phyloP scores from a whole-genome alignment of 2,797 vertebrate species.

The Hypotaenidia okinawae region DNA sequence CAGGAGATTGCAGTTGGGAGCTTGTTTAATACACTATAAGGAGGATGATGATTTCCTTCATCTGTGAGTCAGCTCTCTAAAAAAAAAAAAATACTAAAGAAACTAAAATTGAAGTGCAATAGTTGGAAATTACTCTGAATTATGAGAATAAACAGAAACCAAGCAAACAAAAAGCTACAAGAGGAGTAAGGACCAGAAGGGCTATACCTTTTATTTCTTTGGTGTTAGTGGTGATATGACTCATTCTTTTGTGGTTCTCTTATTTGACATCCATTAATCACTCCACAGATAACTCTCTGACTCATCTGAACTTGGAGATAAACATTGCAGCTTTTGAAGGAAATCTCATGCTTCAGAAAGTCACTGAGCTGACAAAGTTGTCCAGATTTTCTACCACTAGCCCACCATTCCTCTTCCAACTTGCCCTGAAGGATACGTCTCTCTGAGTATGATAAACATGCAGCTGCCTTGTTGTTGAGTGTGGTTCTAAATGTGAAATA shows the following conservation, averaged over 20 bases:
- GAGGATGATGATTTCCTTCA: neutral
- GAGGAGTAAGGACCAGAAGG: neutral
- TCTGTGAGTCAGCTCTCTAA: neutral
- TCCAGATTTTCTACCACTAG: neutral
- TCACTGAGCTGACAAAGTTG: fast-evolving
- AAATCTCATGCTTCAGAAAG: neutral
- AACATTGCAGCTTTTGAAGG: neutral
- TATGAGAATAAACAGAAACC: neutral
- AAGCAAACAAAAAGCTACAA: neutral
- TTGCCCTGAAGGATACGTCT: neutral
- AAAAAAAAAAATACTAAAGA: neutral
- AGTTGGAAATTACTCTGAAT: neutral
- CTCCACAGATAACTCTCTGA: neutral
- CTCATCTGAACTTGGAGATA: neutral
- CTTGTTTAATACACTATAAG: neutral
- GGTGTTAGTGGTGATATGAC: neutral
- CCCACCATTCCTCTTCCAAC: neutral
- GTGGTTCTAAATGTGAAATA: neutral
- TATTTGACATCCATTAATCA: conserved; percentile 19
- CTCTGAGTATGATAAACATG: neutral
- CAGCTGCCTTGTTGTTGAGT: neutral
- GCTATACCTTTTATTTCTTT: neutral
- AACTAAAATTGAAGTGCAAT: neutral
- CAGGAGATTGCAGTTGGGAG: neutral
- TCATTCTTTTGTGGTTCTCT: neutral